These are phyloP conservation scores for Stenodera caucasica DNA, from an alignment of 2,888 invertebrate species.

Conservation along the genomic window DNA sequence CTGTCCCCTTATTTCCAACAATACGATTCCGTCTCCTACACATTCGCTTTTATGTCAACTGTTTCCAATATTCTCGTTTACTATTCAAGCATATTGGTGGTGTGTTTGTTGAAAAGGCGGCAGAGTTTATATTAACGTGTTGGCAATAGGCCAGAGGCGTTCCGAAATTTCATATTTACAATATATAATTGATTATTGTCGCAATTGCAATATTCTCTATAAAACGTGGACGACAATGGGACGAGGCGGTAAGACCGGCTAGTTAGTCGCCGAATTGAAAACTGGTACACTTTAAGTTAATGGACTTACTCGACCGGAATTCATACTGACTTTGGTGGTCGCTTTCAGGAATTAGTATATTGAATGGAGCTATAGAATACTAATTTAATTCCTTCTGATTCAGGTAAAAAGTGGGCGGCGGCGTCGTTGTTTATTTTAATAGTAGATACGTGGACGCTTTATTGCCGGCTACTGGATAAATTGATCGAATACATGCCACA, in stretches of 20 bases:
- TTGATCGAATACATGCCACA: slow-evolving; percentile 7
- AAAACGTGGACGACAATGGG: too few relatives aligned
- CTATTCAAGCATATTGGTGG: slow-evolving; percentile 23
- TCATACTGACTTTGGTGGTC: slow-evolving; percentile 43
- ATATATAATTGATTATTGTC: slow-evolving; percentile 46
- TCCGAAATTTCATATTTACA: slow-evolving; percentile 54
- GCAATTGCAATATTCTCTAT: slow-evolving; percentile 34
- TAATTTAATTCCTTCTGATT: slow-evolving; percentile 40
- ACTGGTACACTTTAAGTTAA: slow-evolving; percentile 46
- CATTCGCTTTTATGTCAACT: slow-evolving; percentile 22
- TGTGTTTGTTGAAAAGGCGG: slow-evolving; percentile 22
- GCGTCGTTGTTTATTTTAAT: slow-evolving; percentile 23
- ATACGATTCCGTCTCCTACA: neutral
- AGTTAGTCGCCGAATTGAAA: slow-evolving; percentile 40
- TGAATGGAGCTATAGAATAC: slow-evolving; percentile 43
- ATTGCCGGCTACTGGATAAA: neutral
- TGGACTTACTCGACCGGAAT: slow-evolving; percentile 44
- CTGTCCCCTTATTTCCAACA: neutral
- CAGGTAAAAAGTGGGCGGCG: slow-evolving; percentile 28
- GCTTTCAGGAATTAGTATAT: slow-evolving; percentile 44
- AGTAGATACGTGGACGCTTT: slow-evolving; percentile 6
- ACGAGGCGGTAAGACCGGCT: too few relatives aligned
- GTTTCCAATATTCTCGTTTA: slow-evolving; percentile 24
- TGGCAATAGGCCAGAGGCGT: slow-evolving; percentile 49
- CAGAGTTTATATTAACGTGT: slow-evolving; percentile 49